A percentile compares a stretch with the other conserved stretches of the same genome.
phyloP scores from a whole-genome alignment of 2,113 vertebrate genomes.

The Castor canadensis region DNA sequence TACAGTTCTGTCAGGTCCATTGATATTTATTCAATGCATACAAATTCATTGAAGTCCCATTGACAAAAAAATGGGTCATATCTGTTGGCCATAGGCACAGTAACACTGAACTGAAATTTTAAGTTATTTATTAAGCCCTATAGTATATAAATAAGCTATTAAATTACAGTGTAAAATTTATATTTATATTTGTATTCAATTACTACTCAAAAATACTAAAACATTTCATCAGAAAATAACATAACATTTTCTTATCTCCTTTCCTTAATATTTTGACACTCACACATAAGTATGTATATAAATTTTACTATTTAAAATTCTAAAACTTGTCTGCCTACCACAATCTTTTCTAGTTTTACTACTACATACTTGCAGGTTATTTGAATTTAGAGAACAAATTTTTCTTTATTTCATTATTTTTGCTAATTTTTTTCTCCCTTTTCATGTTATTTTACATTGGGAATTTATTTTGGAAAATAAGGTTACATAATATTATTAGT shows the following conservation, averaged over 20 bases:
- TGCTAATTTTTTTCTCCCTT: neutral
- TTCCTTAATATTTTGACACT: neutral
- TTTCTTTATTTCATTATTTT: neutral
- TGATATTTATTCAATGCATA: slow-evolving; percentile 11
- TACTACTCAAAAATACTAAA: neutral
- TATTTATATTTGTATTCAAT: neutral
- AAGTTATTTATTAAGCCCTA: neutral
- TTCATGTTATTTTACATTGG: neutral
- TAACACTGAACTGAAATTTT: neutral
- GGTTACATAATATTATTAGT: neutral
- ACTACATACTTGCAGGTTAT: neutral
- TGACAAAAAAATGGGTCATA: neutral
- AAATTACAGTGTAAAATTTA: neutral
- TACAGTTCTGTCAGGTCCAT: neutral
- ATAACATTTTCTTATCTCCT: neutral
- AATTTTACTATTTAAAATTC: neutral
- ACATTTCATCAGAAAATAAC: neutral
- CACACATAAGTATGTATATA: neutral
- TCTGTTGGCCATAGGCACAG: neutral
- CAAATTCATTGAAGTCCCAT: neutral
- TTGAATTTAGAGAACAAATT: neutral
- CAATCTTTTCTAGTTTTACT: neutral
- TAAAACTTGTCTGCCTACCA: neutral
- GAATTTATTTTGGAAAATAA: neutral
- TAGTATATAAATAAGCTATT: neutral